phyloP scores from a whole-genome alignment of 2,888 invertebrate genomes.

The Congeria kusceri region DNA sequence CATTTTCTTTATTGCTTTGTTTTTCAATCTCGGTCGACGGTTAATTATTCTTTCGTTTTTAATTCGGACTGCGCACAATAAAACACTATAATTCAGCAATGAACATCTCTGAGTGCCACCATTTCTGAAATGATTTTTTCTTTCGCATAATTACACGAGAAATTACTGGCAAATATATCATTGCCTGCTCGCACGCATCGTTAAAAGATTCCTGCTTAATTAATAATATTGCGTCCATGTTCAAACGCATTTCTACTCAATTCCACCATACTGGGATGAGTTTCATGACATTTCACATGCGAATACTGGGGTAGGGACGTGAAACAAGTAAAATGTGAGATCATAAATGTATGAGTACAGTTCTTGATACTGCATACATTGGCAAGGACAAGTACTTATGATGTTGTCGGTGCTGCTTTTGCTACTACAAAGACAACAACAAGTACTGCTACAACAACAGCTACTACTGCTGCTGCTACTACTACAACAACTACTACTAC shows the following conservation, averaged over 20 bases:
- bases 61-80: slow-evolving; percentile 48
- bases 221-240: slow-evolving; percentile 36
- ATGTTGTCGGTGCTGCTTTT: no score
- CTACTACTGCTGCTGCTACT: no score
- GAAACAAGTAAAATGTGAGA: no score
- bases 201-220: slow-evolving; percentile 29
- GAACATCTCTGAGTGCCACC: slow-evolving; percentile 42
- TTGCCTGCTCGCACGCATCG: slow-evolving; percentile 45
- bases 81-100: slow-evolving; percentile 41
- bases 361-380: no score
- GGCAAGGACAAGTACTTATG: no score
- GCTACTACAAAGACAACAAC: no score
- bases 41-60: slow-evolving; percentile 54
- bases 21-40: slow-evolving; percentile 53
- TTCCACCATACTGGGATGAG: no score
- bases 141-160: slow-evolving; percentile 58
- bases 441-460: no score
- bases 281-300: no score
- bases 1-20: slow-evolving; percentile 59
- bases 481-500: no score
- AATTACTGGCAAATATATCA: slow-evolving; percentile 49
- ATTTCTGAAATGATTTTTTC: slow-evolving; percentile 60
- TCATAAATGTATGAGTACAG: no score
- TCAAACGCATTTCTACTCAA: background rate
- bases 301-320: no score